phyloP scores from a whole-genome alignment of 2,113 vertebrate species.

The Atrichornis clamosus region DNA sequence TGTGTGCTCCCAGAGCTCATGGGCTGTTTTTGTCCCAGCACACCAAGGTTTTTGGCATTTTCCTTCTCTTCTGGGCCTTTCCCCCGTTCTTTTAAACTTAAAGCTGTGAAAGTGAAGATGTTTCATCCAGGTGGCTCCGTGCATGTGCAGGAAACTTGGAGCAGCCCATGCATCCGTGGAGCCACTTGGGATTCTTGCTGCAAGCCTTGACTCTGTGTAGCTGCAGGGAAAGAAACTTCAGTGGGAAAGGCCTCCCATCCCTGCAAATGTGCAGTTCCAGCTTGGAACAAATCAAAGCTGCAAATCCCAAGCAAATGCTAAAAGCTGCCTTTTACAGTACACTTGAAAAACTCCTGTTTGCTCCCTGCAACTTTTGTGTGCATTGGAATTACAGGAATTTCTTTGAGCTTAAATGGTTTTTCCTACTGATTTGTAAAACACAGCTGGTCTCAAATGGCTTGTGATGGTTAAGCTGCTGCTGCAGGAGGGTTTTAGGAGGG shows the following conservation, averaged over 20 bases:
- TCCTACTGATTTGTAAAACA: background rate
- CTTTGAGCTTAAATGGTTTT: background rate
- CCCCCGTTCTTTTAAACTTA: fast-evolving
- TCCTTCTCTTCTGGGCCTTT: background rate
- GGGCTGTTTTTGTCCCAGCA: background rate
- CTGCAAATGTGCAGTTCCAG: background rate
- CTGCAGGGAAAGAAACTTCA: background rate
- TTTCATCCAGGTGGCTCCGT: background rate
- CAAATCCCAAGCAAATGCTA: background rate
- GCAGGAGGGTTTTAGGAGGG: background rate
- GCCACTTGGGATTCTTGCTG: background rate
- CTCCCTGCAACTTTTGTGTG: background rate
- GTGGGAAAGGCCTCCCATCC: background rate
- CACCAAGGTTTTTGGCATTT: background rate
- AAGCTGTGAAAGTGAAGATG: background rate
- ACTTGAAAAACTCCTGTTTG: background rate
- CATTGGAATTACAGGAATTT: background rate
- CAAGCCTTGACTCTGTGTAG: background rate
- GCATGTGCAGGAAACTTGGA: background rate
- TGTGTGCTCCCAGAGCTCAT: background rate
- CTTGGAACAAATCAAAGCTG: background rate
- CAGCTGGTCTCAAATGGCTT: background rate
- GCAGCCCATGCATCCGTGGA: background rate
- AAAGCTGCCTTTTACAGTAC: background rate
- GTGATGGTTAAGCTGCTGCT: background rate